These are phyloP conservation scores for Pipistrellus pipistrellus DNA, from an alignment of 2,797 vertebrate species.

Conservation along the genomic window DNA sequence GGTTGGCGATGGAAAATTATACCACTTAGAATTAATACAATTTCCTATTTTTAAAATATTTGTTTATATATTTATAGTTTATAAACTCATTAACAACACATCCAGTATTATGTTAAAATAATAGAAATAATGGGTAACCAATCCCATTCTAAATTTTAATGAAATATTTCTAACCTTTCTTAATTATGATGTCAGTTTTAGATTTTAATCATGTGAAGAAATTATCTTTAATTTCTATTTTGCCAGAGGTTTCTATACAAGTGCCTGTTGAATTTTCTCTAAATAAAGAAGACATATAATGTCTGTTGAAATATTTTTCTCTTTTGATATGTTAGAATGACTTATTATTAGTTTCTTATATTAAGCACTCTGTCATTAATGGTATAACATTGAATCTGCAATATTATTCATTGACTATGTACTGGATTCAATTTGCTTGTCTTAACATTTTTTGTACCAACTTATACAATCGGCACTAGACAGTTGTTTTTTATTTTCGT, in stretches of 20 bases:
- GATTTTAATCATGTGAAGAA: background rate
- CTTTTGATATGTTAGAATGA: background rate
- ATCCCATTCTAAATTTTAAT: constrained; percentile 48
- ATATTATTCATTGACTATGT: background rate
- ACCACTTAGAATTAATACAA: background rate
- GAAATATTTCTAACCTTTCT: constrained; percentile 28
- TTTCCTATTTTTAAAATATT: background rate
- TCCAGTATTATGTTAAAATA: constrained; percentile 32
- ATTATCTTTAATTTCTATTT: constrained; percentile 35
- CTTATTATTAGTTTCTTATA: constrained; percentile 24
- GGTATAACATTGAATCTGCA: background rate
- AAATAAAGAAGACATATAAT: background rate
- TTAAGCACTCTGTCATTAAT: background rate
- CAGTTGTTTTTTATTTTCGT: background rate
- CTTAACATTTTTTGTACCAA: constrained; percentile 41
- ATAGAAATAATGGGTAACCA: background rate
- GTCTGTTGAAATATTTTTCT: constrained; percentile 16
- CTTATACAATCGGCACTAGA: background rate
- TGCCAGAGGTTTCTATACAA: constrained; percentile 14
- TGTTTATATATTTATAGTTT: constrained; percentile 37
- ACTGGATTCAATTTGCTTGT: constrained; percentile 22
- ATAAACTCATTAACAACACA: constrained; percentile 10
- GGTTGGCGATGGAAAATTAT: background rate
- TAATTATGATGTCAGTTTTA: constrained; percentile 1
- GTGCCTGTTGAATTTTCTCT: background rate